These are phyloP conservation scores for Coptodon rendalli DNA, from an alignment of 2,113 vertebrate genomes.

Conservation along the genomic window DNA sequence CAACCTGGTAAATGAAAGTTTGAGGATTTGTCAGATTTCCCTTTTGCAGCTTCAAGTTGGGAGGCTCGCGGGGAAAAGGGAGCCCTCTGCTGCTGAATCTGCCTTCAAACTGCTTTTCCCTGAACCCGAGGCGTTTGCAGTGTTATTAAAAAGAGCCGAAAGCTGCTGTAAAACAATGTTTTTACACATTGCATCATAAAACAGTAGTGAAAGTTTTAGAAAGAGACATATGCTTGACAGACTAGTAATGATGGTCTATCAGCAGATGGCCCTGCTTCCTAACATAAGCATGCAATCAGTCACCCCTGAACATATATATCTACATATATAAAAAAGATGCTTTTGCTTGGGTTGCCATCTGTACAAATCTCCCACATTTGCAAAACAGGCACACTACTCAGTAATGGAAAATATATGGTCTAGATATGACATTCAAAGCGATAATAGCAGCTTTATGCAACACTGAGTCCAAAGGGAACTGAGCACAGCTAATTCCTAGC, in stretches of 20 bases:
- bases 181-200: neutral
- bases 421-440: constrained; percentile 39
- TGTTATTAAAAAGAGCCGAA: neutral
- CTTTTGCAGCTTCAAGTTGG: neutral
- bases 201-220: neutral
- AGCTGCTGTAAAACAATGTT: neutral
- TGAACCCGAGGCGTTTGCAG: constrained; percentile 1
- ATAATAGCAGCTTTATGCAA: constrained; percentile 45
- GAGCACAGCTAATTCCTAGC: constrained; percentile 15
- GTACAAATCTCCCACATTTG: constrained; percentile 27
- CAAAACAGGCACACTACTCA: constrained; percentile 9
- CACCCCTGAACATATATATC: constrained; percentile 20
- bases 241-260: neutral
- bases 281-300: neutral
- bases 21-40: neutral
- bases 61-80: neutral
- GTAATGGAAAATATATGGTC: constrained; percentile 41
- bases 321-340: neutral
- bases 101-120: neutral
- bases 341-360: constrained; percentile 15
- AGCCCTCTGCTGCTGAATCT: constrained; percentile 33
- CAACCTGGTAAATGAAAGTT: neutral
- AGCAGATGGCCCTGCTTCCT: neutral
- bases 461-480: constrained; percentile 23
- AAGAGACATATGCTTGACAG: neutral